Evolutionary conservation across 1,140 invertebrate genomes (phyloP), one percentile per base, ranked within the genome.

Genomic region (Batillaria attramentaria): DNA sequence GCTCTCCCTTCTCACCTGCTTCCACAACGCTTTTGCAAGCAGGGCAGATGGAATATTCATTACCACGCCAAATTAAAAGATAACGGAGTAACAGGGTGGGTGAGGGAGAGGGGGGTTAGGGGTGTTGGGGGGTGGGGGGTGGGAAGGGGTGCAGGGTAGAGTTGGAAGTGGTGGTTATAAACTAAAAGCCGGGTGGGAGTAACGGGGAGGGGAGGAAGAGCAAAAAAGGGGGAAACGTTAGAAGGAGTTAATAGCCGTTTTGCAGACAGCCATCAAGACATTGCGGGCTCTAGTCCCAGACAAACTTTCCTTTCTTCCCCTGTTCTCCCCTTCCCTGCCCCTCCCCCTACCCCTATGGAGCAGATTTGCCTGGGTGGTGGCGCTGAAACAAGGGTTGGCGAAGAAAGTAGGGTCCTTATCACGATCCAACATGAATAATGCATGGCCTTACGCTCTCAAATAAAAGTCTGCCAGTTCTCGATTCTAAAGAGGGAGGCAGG

Each of bases 21-120:
- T 37, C 35, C 28, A n/a, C 13, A 42, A n/a, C 72, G 31, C 72
- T 57, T 35, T 31, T 62, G 33, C n/a, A 31, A 31, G 57, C 33
- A 62, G 33, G 72, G 72, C 72, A 73, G 72, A 54, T 73, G 72
- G 46, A 73, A 73, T 73, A 73, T 73, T 73, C 72, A 73, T 73
- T 73, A 73, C 72, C 72, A 8, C 72, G 50, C 31, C 72, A 73
- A 73, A 73, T 73, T 73, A 73, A 73, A 73, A 73, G 72, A 73
- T 73, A 73, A 73, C 72, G 46, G 72, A 46, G 46, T 57, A 24
- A 33, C 46, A 57, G 57, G 24, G 57, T 16, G 24, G 46, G 72
- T 60, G 72, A 35, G 31, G 39, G 0, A 41, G 68, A 39, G n/a
- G 39, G 68, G 16, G 50, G 33, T 37, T 13, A 62, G 33, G 31